phyloP scores from a whole-genome alignment of 2,888 invertebrate species.

The Cordilura impudica region DNA sequence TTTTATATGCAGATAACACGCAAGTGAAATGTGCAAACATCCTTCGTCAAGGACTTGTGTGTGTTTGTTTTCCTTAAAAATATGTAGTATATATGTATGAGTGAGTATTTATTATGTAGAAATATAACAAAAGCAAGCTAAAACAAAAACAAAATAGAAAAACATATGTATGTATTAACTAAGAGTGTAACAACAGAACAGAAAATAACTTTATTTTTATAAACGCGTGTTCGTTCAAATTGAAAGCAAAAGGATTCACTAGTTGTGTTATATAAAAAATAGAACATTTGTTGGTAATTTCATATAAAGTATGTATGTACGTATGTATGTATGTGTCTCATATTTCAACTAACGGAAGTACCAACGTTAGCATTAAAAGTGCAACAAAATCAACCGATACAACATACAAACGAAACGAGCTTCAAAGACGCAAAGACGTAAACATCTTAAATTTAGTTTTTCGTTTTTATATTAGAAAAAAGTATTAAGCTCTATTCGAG shows the following conservation, averaged over 20 bases:
- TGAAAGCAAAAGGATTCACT: slow-evolving; percentile 33
- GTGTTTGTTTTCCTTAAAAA: background rate
- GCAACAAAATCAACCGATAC: background rate
- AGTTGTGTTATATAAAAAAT: slow-evolving; percentile 3
- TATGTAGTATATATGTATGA: background rate
- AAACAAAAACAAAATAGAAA: background rate
- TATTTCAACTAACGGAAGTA: background rate
- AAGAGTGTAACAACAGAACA: background rate
- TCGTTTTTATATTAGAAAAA: no score
- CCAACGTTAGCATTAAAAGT: background rate
- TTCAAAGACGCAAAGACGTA: no score
- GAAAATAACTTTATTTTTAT: background rate
- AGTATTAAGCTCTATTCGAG: no score
- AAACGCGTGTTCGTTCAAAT: background rate
- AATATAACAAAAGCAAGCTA: background rate
- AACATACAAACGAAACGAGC: no score
- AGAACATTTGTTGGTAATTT: background rate
- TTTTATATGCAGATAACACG: slow-evolving; percentile 23
- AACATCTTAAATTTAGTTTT: no score
- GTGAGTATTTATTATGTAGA: background rate
- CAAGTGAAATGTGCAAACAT: slow-evolving; percentile 24
- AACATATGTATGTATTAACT: background rate
- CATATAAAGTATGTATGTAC: background rate
- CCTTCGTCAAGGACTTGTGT: slow-evolving; percentile 38
- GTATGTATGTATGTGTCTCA: background rate